Evolutionary conservation across 2,113 vertebrate species (phyloP).

Genomic region (Carassius carassius): DNA sequence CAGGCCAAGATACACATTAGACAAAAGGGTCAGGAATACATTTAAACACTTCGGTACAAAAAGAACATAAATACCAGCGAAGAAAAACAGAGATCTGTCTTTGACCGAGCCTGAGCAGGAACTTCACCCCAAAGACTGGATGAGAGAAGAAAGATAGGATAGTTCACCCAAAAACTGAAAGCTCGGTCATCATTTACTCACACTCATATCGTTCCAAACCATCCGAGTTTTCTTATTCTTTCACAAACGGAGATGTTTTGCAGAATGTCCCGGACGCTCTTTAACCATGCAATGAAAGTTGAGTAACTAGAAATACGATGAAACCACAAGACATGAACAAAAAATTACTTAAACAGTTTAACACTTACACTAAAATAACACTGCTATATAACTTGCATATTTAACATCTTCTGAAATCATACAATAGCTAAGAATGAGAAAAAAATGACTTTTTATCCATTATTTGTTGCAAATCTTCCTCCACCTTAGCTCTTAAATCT

Average conservation of each 20-base stretch:
- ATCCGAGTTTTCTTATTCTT: neutral
- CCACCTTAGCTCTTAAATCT: too few relatives aligned
- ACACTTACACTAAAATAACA: too few relatives aligned
- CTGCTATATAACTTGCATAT: too few relatives aligned
- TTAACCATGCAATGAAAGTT: too few relatives aligned
- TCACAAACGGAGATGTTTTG: neutral
- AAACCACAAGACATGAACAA: too few relatives aligned
- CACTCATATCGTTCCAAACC: neutral
- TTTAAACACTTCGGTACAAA: slow-evolving; percentile 39
- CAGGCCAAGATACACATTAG: slow-evolving; percentile 52
- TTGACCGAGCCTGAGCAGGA: slow-evolving; percentile 15
- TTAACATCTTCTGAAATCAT: too few relatives aligned
- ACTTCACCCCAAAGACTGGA: neutral
- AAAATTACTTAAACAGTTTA: too few relatives aligned
- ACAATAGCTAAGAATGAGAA: too few relatives aligned
- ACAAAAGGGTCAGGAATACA: slow-evolving; percentile 50
- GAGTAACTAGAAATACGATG: too few relatives aligned
- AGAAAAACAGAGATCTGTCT: slow-evolving; percentile 51
- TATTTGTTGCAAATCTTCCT: too few relatives aligned
- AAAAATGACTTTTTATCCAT: too few relatives aligned
- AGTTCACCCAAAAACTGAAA: too few relatives aligned
- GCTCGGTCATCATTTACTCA: neutral
- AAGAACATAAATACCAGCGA: slow-evolving; percentile 48
- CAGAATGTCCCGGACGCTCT: neutral
- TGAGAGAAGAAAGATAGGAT: neutral